These are phyloP conservation scores for Oreochromis grahami DNA, from an alignment of 2,797 vertebrate species.

Conservation along the genomic window DNA sequence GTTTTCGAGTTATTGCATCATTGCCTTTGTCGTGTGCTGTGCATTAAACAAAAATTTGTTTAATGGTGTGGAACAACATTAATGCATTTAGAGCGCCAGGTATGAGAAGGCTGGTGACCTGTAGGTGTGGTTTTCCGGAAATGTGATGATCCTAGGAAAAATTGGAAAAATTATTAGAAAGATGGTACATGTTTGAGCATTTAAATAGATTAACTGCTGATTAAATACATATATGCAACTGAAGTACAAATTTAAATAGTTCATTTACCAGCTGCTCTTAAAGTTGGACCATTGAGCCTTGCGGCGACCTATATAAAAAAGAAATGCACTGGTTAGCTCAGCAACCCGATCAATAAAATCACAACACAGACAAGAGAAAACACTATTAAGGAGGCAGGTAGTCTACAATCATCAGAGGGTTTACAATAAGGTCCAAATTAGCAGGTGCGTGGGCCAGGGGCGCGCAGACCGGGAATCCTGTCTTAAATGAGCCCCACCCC, in stretches of 20 bases:
- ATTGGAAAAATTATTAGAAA: too few species aligned
- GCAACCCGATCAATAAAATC: neutral
- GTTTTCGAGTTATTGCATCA: conserved; percentile 53
- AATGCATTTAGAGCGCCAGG: conserved; percentile 18
- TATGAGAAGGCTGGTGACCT: conserved; percentile 11
- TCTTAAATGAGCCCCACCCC: too few species aligned
- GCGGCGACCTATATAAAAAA: neutral
- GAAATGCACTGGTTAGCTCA: neutral
- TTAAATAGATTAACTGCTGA: too few species aligned
- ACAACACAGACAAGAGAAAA: neutral
- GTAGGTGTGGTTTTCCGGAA: neutral
- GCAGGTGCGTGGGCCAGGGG: too few species aligned
- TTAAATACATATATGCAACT: neutral
- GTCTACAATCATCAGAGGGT: neutral
- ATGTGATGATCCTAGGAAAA: neutral
- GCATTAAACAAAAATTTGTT: conserved; percentile 30
- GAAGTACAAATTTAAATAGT: neutral
- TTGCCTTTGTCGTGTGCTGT: neutral
- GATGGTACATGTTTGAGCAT: neutral
- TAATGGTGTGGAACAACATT: conserved; percentile 49
- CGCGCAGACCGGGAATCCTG: too few species aligned
- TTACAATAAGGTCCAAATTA: neutral
- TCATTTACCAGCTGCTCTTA: neutral
- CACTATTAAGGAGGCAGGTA: neutral
- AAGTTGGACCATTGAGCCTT: neutral